These are phyloP conservation scores for Xiphydria camelus DNA, from an alignment of 2,888 invertebrate genomes.

Conservation along the genomic window DNA sequence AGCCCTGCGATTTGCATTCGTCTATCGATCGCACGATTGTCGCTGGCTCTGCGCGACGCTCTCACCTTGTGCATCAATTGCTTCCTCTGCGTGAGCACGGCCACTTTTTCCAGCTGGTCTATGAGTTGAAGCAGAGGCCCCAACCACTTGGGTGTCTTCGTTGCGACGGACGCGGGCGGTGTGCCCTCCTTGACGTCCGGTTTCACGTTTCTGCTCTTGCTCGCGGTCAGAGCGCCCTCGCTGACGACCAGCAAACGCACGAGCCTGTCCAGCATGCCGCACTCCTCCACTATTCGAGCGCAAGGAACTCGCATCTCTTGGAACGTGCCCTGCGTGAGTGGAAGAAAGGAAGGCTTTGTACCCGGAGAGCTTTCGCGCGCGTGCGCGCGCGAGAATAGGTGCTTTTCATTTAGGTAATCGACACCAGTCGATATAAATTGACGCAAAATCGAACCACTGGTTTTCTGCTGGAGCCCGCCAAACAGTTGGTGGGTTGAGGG, in stretches of 20 bases:
- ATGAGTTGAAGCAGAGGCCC: slow-evolving; percentile 74
- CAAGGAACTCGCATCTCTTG: slow-evolving; percentile 71
- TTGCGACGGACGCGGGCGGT: slow-evolving; percentile 18
- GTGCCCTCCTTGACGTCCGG: slow-evolving; percentile 42
- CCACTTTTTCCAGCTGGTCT: slow-evolving; percentile 77
- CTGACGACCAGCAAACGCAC: slow-evolving; percentile 54
- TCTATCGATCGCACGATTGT: too few relatives aligned
- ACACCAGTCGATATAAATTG: background rate
- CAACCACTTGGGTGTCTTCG: slow-evolving; percentile 72
- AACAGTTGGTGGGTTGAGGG: too few relatives aligned
- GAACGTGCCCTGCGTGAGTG: slow-evolving; percentile 54
- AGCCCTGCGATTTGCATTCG: too few relatives aligned
- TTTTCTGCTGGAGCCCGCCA: too few relatives aligned
- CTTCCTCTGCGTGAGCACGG: slow-evolving; percentile 69
- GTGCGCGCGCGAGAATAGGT: too few relatives aligned
- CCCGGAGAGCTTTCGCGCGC: too few relatives aligned
- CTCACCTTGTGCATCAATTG: slow-evolving; percentile 64
- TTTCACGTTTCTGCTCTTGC: slow-evolving; percentile 36
- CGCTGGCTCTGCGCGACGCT: too few relatives aligned
- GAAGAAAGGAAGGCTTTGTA: background rate
- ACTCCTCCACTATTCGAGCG: slow-evolving; percentile 60
- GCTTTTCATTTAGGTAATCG: too few relatives aligned
- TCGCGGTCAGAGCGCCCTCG: slow-evolving; percentile 45
- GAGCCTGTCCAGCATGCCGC: slow-evolving; percentile 48
- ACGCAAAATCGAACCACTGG: background rate